A percentile compares a stretch with the other conserved stretches of the same genome.
These are phyloP conservation scores for Montipora cactus DNA, from an alignment of 64 coral and sea anemone genomes.

Conservation along the genomic window DNA sequence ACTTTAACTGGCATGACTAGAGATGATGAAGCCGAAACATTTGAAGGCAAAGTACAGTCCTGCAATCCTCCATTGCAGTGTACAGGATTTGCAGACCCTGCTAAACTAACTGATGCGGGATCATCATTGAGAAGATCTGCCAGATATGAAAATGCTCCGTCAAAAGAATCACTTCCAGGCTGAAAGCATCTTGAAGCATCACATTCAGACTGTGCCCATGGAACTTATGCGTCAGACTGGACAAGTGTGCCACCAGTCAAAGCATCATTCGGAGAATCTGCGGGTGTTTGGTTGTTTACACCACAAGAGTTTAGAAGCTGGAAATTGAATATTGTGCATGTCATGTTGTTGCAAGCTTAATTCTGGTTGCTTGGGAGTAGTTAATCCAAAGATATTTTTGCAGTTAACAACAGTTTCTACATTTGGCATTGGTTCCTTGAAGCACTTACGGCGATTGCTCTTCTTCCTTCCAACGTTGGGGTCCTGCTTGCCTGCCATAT, in stretches of 20 bases:
- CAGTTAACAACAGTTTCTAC: too few species aligned
- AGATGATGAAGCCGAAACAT: neutral
- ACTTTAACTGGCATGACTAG: neutral
- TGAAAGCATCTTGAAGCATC: neutral
- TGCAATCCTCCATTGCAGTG: neutral
- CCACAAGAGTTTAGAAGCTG: neutral
- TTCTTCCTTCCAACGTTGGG: conserved; percentile 63
- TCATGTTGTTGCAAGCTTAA: too few species aligned
- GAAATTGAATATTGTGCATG: neutral
- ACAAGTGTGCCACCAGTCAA: neutral
- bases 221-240: neutral
- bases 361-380: too few species aligned
- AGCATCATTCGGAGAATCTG: neutral
- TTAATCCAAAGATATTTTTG: too few species aligned
- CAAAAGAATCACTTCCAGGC: neutral
- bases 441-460: conserved; percentile 42
- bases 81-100: too few species aligned
- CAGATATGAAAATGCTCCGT: neutral
- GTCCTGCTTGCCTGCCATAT: conserved; percentile 66
- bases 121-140: neutral
- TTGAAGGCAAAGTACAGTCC: neutral
- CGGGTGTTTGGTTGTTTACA: neutral
- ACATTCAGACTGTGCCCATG: neutral
- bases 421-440: conserved; percentile 3
- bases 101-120: neutral